A percentile compares a stretch with the other conserved stretches of the same genome.
These are phyloP conservation scores for Crossaster papposus DNA, from an alignment of 53 echinoderm and acorn worm genomes.

Conservation along the genomic window DNA sequence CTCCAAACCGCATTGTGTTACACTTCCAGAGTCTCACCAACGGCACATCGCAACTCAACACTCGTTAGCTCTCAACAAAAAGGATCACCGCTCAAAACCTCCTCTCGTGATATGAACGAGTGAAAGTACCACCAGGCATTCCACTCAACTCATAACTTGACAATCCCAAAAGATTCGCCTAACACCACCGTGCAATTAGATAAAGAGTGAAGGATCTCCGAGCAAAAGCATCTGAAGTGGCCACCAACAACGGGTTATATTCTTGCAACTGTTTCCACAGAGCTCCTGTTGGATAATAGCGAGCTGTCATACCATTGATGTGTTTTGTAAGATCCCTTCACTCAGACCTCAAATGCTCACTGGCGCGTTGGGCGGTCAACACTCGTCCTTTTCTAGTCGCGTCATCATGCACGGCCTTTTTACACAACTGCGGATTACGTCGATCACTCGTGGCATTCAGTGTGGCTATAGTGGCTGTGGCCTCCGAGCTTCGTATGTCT, in stretches of 20 bases:
- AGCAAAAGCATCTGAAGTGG: neutral
- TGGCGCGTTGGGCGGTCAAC: neutral
- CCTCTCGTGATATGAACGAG: neutral
- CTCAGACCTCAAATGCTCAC: neutral
- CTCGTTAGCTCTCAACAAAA: neutral
- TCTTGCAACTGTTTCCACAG: neutral
- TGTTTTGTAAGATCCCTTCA: neutral
- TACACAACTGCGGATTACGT: constrained; percentile 17
- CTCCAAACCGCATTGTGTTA: neutral
- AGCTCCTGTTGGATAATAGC: neutral
- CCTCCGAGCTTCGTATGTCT: neutral
- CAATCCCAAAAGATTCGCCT: neutral
- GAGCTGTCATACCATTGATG: neutral
- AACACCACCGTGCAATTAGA: neutral
- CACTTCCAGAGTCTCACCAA: neutral
- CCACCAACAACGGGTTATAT: neutral
- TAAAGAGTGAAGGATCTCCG: neutral
- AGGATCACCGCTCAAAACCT: neutral
- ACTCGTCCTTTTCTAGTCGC: neutral
- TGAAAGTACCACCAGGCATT: too few relatives aligned
- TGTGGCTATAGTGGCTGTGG: neutral
- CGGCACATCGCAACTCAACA: neutral
- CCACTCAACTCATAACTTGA: too few relatives aligned
- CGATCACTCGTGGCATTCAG: neutral
- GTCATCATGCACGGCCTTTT: neutral